Conservation (phyloP, 2,797 vertebrate genomes). For the Pseudotriccus pelzelni region DNA sequence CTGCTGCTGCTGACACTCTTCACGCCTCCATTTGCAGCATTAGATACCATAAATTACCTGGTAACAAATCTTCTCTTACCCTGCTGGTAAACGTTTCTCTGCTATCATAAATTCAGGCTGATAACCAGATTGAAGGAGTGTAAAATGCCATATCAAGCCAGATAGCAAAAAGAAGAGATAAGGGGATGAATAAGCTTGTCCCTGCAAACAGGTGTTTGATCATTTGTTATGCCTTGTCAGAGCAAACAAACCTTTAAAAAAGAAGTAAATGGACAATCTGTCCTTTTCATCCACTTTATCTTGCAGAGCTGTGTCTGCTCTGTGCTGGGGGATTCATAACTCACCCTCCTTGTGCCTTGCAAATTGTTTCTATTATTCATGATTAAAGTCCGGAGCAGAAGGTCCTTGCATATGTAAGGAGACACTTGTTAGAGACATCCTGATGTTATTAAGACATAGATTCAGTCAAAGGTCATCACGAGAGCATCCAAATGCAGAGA, state of each 20-base stretch:
- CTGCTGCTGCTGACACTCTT: neutral
- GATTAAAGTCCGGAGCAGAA: neutral
- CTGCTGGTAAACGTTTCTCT: neutral
- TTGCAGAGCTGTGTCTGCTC: neutral
- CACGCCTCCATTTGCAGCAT: neutral
- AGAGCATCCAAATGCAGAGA: neutral
- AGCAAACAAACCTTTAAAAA: neutral
- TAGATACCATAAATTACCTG: neutral
- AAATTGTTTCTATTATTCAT: constrained; percentile 2
- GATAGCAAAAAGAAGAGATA: neutral
- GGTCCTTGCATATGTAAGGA: neutral
- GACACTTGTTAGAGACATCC: neutral
- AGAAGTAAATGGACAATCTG: neutral
- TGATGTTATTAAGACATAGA: neutral
- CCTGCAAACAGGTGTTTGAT: neutral
- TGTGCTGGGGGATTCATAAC: neutral
- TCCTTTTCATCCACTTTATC: neutral
- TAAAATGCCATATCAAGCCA: neutral
- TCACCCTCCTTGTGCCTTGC: neutral
- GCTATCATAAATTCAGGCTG: neutral
- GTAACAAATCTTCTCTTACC: neutral
- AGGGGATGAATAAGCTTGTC: neutral
- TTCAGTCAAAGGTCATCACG: neutral
- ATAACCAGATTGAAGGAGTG: neutral
- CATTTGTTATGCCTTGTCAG: neutral